phyloP scores from a whole-genome alignment of 2,797 vertebrate species.

The Cirrhinus molitorella region DNA sequence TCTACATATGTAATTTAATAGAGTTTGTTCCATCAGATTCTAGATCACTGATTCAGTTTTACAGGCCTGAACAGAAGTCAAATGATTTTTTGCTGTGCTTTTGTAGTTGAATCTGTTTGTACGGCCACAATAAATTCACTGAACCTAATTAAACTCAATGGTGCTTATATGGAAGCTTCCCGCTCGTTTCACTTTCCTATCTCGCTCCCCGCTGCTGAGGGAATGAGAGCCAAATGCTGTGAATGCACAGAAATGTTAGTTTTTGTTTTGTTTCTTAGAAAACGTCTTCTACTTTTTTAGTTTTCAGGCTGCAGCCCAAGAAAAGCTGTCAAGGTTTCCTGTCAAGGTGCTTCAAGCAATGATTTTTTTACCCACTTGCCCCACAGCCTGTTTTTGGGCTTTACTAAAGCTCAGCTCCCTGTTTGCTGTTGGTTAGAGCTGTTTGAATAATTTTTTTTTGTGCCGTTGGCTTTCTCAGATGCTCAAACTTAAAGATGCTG shows the following conservation, averaged over 20 bases:
- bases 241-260: not conserved
- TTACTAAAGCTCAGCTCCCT: not conserved
- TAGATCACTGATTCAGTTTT: not conserved
- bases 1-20: not conserved
- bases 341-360: slow-evolving; percentile 12
- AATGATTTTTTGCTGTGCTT: not conserved
- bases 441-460: slow-evolving; percentile 11
- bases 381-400: slow-evolving; percentile 16
- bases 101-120: not conserved
- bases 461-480: not conserved
- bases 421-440: slow-evolving; percentile 23
- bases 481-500: slow-evolving; percentile 3
- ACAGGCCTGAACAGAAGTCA: not conserved
- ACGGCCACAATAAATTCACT: not conserved
- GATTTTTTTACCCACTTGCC: slow-evolving; percentile 37
- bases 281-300: not conserved
- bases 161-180: not conserved
- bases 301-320: slow-evolving; percentile 29
- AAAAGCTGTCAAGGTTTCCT: slow-evolving; percentile 8
- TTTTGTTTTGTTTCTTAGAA: slow-evolving; percentile 10
- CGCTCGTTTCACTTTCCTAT: not conserved
- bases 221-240: not conserved
- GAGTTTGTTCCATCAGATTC: not conserved
- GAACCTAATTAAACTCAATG: not conserved
- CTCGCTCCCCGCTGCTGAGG: not conserved